Conservation (phyloP, 2,113 vertebrate genomes). For the Eonycteris spelaea region DNA sequence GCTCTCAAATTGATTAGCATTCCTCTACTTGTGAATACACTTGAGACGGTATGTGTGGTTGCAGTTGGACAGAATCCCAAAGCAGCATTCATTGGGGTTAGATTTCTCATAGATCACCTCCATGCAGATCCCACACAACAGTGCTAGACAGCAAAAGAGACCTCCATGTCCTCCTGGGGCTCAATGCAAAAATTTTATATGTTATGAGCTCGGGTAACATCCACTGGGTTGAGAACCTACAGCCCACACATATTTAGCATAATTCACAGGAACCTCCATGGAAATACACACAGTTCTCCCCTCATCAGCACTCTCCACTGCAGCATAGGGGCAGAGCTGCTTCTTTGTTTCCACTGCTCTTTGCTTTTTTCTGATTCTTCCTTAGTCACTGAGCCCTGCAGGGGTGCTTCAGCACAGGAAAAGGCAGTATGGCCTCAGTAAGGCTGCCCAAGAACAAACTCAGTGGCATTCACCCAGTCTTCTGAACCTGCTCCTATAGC, state of each 20-base stretch:
- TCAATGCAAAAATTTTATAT: constrained; percentile 97
- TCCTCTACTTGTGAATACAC: constrained; percentile 98
- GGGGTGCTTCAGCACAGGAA: too few species aligned
- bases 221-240: constrained; percentile 94
- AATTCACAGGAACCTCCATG: constrained; percentile 92
- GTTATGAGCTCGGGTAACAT: constrained; percentile 91
- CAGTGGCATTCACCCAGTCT: too few species aligned
- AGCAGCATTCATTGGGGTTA: constrained; percentile 95
- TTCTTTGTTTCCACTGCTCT: too few species aligned
- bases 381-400: too few species aligned
- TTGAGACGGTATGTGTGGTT: constrained; percentile 98
- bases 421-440: too few species aligned
- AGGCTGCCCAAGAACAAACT: too few species aligned
- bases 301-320: constrained; percentile 92
- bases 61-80: constrained; percentile 98
- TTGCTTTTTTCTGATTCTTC: too few species aligned
- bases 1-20: constrained; percentile 98
- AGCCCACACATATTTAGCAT: constrained; percentile 92
- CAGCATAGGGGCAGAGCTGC: too few species aligned
- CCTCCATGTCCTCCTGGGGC: constrained; percentile 99
- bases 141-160: constrained; percentile 97
- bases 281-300: constrained; percentile 97
- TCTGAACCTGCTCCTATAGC: too few species aligned
- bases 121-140: constrained; percentile 98
- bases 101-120: constrained; percentile 98